phyloP scores from a whole-genome alignment of 53 echinoderm and acorn worm species.

The Mesocentrotus franciscanus region DNA sequence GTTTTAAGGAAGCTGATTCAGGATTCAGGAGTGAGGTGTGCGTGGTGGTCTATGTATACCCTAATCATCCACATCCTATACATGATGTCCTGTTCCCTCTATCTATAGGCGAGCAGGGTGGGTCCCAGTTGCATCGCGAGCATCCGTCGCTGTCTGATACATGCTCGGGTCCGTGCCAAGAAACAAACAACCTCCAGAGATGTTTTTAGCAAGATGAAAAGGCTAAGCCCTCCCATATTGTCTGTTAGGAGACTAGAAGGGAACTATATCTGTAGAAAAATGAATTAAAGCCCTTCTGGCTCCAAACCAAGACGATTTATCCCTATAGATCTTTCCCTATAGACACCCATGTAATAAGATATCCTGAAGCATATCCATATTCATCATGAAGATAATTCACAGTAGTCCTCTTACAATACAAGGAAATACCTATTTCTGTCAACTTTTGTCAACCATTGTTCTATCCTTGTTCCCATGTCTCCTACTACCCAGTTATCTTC shows the following conservation, averaged over 20 bases:
- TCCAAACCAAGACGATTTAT: too few relatives aligned
- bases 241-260: too few relatives aligned
- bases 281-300: too few relatives aligned
- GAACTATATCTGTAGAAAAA: too few relatives aligned
- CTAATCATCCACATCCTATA: slow-evolving; percentile 36
- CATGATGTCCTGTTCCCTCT: neutral
- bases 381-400: neutral
- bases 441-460: too few relatives aligned
- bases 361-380: neutral
- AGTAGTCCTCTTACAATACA: neutral
- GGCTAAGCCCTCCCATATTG: neutral
- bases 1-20: neutral
- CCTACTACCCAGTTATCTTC: too few relatives aligned
- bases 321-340: neutral
- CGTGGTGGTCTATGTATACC: neutral
- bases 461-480: too few relatives aligned
- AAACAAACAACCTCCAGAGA: neutral
- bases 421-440: too few relatives aligned
- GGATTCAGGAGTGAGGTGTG: slow-evolving; percentile 10
- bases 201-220: neutral
- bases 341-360: neutral
- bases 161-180: slow-evolving; percentile 10
- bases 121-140: neutral
- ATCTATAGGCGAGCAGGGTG: neutral
- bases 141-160: slow-evolving; percentile 34